Evolutionary conservation across 2,888 invertebrate species (phyloP).

Genomic region (Priocnemis perturbator): DNA sequence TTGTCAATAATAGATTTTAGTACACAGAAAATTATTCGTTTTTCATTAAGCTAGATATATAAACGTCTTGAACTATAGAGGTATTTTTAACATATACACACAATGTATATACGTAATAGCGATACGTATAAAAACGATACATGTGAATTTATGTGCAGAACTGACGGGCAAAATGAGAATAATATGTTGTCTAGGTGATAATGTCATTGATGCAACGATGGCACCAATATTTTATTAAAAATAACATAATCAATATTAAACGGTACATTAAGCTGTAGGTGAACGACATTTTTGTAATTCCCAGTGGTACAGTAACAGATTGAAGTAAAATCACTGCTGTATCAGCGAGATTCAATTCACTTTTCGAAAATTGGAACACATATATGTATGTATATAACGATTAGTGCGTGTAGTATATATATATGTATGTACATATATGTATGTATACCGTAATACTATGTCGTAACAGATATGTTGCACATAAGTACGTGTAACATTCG

Average conservation of each 20-base stretch:
- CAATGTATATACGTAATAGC: neutral
- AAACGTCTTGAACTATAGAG: slow-evolving; percentile 23
- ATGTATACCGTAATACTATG: slow-evolving; percentile 7
- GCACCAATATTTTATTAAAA: slow-evolving; percentile 10
- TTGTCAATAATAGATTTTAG: slow-evolving; percentile 30
- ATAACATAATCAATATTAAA: slow-evolving; percentile 14
- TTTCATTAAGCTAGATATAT: slow-evolving; percentile 20
- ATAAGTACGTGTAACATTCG: too few species aligned
- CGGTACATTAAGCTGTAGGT: slow-evolving; percentile 9
- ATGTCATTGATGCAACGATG: slow-evolving; percentile 20
- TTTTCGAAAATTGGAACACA: too few species aligned
- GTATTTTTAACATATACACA: slow-evolving; percentile 33
- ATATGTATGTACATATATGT: slow-evolving; percentile 16
- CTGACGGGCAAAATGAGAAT: neutral
- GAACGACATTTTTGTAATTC: neutral
- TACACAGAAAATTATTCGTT: slow-evolving; percentile 11
- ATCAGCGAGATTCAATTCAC: too few species aligned
- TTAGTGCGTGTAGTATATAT: neutral
- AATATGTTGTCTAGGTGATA: slow-evolving; percentile 29
- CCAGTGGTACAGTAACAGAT: too few species aligned
- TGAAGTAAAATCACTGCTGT: too few species aligned
- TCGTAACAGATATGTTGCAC: too few species aligned
- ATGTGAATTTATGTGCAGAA: slow-evolving; percentile 17
- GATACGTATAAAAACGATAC: slow-evolving; percentile 3
- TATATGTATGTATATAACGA: neutral